A percentile compares a stretch with the other conserved stretches of the same genome.
Evolutionary conservation across 2,113 vertebrate genomes (phyloP).

Genomic region (Ascaphus truei): DNA sequence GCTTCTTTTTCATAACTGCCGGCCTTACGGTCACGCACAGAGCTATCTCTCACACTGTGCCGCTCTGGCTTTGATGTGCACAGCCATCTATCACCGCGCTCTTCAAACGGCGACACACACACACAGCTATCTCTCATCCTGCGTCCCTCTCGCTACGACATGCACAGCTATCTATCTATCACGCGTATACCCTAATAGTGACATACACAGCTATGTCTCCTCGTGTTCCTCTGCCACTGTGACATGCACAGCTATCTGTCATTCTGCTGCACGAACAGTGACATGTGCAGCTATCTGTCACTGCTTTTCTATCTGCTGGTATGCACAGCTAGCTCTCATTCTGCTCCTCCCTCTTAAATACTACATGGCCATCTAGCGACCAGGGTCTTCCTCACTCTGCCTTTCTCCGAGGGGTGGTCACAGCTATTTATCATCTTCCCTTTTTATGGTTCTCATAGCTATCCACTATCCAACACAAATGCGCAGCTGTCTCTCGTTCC

Average conservation of each 20-base stretch:
- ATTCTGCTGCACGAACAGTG: neutral
- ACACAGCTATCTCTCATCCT: neutral
- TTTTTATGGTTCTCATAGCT: no score
- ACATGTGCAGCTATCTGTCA: neutral
- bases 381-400: no score
- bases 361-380: no score
- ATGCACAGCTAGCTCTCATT: neutral
- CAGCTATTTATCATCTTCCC: neutral
- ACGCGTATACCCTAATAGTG: neutral
- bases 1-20: constrained; percentile 23
- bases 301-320: neutral
- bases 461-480: neutral
- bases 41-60: neutral
- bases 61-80: neutral
- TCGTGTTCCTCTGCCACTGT: neutral
- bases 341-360: no score
- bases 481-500: neutral
- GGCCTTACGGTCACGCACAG: constrained; percentile 4
- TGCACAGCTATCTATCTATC: neutral
- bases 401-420: neutral
- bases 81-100: neutral
- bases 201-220: neutral
- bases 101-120: neutral
- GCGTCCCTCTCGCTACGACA: neutral
- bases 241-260: neutral